A percentile compares a stretch with the other conserved stretches of the same genome.
phyloP scores from a whole-genome alignment of 2,888 invertebrate species.

The Chromoteleia sp. region DNA sequence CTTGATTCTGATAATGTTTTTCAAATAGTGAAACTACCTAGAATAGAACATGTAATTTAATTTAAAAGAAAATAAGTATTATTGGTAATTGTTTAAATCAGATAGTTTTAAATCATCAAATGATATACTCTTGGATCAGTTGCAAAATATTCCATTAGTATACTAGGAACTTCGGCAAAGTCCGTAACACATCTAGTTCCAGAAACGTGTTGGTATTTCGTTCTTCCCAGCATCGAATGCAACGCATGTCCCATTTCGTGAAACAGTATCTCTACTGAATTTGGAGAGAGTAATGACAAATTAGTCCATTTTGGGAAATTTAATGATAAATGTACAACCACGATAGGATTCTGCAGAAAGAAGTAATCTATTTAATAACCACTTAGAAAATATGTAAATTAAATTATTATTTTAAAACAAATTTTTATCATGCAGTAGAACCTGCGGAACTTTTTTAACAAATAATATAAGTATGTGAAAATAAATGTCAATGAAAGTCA shows the following conservation, averaged over 20 bases:
- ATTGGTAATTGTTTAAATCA: background rate
- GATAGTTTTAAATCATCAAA: background rate
- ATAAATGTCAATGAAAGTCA: no score
- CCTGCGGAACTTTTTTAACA: no score
- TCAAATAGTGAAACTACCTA: slow-evolving; percentile 90
- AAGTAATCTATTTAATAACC: no score
- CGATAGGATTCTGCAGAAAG: slow-evolving; percentile 90
- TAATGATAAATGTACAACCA: slow-evolving; percentile 96
- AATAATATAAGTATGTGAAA: no score
- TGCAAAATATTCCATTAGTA: slow-evolving; percentile 99
- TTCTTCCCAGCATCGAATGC: slow-evolving; percentile 99
- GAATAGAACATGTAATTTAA: background rate
- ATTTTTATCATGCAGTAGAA: no score
- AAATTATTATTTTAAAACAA: no score
- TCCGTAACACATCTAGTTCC: slow-evolving; percentile 99
- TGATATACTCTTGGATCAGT: slow-evolving; percentile 90
- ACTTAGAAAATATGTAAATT: no score
- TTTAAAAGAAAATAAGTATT: no score
- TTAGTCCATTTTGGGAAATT: slow-evolving; percentile 90
- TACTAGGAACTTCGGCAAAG: slow-evolving; percentile 99
- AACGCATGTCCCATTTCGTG: slow-evolving; percentile 99
- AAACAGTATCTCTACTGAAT: slow-evolving; percentile 97
- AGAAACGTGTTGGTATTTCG: slow-evolving; percentile 97
- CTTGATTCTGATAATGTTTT: slow-evolving; percentile 94
- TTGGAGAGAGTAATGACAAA: slow-evolving; percentile 92